Base-by-base conservation (phyloP, 2,113 vertebrate genomes). In the Sylvilagus bachmani region DNA sequence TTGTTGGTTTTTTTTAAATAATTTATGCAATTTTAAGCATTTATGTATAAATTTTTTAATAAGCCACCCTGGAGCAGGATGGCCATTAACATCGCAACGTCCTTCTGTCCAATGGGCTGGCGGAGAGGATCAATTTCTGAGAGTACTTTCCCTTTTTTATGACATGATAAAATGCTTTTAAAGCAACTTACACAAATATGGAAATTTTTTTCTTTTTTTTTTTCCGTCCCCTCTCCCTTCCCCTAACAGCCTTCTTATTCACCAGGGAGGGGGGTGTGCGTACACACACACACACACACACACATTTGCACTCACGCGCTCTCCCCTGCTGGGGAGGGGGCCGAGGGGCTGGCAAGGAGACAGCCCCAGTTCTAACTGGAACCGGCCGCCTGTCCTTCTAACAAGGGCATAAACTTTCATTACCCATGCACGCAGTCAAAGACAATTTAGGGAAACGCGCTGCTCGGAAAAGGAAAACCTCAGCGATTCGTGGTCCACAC, bases 31-130 rank as follows among this genome's bases (percentile, higher is more conserved):
- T 99, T 99, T 99, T 99, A 98, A 99, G 99, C 99, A 99, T 99
- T 99, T 99, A 99, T 99, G 99, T 99, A 99, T 99, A 99, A 99
- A 99, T 99, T 99, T 99, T 99, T 99, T 99, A 99, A 99, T 99
- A 99, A 99, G 99, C 99, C 99, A 99, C 99, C 99, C 98, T 96
- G 99, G 99, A 99, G 99, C 99, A 99, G 99, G 99, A 99, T 99
- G 99, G 99, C 99, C 99, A 99, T 99, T 99, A 99, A 99, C 99
- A 99, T 99, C 98, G 98, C 98, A 98, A 99, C 99, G 99, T 99
- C 99, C 99, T 99, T 99, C 99, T 99, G 99, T 99, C 99, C 99
- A 99, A 99, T 99, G 99, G 99, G 99, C 99, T 99, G 98, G 99
- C 98, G 98, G 98, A 98, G 98, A 99, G 99, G 99, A 99, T 99